A percentile compares a stretch with the other conserved stretches of the same genome.
Conservation (phyloP, 1,140 invertebrate species). For the Drosophila mayri region DNA sequence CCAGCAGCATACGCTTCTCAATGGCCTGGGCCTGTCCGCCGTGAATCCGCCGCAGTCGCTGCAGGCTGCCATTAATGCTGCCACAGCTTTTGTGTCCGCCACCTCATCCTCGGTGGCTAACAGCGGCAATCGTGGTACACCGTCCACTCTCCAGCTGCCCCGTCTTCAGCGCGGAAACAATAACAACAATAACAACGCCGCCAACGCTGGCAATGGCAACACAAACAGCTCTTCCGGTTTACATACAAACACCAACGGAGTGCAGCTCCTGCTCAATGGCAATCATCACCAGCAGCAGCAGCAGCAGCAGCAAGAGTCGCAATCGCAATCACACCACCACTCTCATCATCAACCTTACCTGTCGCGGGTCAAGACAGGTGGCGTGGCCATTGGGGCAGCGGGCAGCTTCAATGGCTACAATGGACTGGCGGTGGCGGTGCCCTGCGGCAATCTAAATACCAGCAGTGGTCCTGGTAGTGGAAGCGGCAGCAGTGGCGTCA, state of each 20-base stretch:
- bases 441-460: slow-evolving; percentile 23
- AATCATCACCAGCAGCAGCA: slow-evolving; percentile 48
- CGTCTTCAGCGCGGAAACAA: slow-evolving; percentile 58
- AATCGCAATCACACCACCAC: slow-evolving; percentile 11
- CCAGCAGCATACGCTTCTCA: slow-evolving; percentile 71
- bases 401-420: slow-evolving; percentile 72
- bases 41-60: slow-evolving; percentile 64
- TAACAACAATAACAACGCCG: background rate
- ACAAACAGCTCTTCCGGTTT: slow-evolving; percentile 8
- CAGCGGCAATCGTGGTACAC: slow-evolving; percentile 23
- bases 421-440: slow-evolving; percentile 45
- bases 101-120: slow-evolving; percentile 6
- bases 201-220: background rate
- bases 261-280: slow-evolving; percentile 65
- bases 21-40: slow-evolving; percentile 70
- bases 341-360: slow-evolving; percentile 8
- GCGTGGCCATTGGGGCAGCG: slow-evolving; percentile 53
- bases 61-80: slow-evolving; percentile 55
- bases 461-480: slow-evolving; percentile 12
- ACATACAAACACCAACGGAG: slow-evolving; percentile 23
- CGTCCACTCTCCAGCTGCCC: slow-evolving; percentile 68
- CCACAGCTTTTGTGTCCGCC: slow-evolving; percentile 25
- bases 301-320: slow-evolving; percentile 43
- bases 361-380: slow-evolving; percentile 28
- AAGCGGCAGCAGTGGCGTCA: slow-evolving; percentile 21